phyloP scores from a whole-genome alignment of 2,797 vertebrate genomes.

The Sebastes wilsoni region DNA sequence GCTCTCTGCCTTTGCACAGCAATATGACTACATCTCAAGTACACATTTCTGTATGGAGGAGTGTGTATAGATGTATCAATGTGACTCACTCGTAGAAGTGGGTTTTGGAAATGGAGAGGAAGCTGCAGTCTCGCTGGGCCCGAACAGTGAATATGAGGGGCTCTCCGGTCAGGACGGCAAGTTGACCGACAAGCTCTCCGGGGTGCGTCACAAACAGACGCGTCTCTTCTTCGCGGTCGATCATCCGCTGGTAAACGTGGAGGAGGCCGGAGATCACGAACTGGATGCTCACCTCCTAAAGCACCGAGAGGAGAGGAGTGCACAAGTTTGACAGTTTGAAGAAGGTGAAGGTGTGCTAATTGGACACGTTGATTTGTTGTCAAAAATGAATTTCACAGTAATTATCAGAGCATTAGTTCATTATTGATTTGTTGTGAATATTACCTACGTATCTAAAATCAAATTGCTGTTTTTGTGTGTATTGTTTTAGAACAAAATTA shows the following conservation, averaged over 20 bases:
- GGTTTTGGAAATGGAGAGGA: conserved; percentile 92
- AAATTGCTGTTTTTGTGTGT: background rate
- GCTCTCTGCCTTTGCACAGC: background rate
- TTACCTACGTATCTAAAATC: background rate
- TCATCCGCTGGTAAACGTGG: conserved; percentile 93
- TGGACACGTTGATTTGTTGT: background rate
- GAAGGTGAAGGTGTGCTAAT: background rate
- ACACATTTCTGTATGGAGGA: background rate
- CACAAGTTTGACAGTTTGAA: background rate
- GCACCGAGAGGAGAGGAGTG: background rate
- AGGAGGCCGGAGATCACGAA: conserved; percentile 95
- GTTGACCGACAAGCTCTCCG: conserved; percentile 93
- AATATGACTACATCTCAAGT: background rate
- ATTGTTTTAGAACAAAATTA: background rate
- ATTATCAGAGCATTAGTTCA: background rate
- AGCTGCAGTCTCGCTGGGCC: conserved; percentile 92
- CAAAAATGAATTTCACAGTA: background rate
- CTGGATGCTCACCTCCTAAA: conserved; percentile 91
- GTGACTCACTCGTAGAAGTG: conserved; percentile 92
- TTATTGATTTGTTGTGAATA: background rate
- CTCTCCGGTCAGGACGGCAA: conserved; percentile 94
- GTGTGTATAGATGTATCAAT: background rate
- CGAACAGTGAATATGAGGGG: conserved; percentile 95
- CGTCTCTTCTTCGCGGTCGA: conserved; percentile 91
- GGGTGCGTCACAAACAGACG: conserved; percentile 93